Evolutionary conservation across 2,888 invertebrate genomes (phyloP).

Genomic region (Conistra vaccinii): DNA sequence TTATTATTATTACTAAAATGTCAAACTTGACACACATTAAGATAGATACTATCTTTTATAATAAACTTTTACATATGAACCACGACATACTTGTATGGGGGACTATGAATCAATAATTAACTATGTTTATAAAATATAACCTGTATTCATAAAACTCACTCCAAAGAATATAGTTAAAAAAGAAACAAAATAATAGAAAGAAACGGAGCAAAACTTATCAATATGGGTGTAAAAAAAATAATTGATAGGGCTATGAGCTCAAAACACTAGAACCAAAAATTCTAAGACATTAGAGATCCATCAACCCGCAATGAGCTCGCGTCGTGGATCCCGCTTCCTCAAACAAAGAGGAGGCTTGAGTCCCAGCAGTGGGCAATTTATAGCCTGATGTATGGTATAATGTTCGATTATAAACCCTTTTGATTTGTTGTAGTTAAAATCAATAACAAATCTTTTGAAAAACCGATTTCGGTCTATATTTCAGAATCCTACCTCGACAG

Average conservation of each 20-base stretch:
- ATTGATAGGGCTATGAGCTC: too few relatives aligned
- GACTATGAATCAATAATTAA: background rate
- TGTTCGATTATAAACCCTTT: background rate
- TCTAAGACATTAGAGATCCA: background rate
- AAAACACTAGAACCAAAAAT: background rate
- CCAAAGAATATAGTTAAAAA: background rate
- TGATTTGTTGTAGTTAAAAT: background rate
- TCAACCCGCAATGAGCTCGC: background rate
- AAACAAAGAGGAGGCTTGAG: background rate
- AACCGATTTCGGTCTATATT: background rate
- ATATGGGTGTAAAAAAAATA: background rate
- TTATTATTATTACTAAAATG: constrained; percentile 35
- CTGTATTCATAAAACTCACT: background rate
- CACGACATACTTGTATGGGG: constrained; percentile 8
- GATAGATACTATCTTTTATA: constrained; percentile 68
- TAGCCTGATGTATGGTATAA: too few relatives aligned
- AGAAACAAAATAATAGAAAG: rapidly evolving
- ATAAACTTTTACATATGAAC: constrained; percentile 12
- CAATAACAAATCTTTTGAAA: background rate
- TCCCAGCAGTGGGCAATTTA: background rate
- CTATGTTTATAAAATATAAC: background rate
- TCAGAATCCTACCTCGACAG: background rate
- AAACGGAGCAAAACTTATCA: background rate
- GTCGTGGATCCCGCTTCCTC: background rate
- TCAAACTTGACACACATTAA: constrained; percentile 65